phyloP scores from a whole-genome alignment of 2,113 vertebrate species.

The Muntiacus reevesi region DNA sequence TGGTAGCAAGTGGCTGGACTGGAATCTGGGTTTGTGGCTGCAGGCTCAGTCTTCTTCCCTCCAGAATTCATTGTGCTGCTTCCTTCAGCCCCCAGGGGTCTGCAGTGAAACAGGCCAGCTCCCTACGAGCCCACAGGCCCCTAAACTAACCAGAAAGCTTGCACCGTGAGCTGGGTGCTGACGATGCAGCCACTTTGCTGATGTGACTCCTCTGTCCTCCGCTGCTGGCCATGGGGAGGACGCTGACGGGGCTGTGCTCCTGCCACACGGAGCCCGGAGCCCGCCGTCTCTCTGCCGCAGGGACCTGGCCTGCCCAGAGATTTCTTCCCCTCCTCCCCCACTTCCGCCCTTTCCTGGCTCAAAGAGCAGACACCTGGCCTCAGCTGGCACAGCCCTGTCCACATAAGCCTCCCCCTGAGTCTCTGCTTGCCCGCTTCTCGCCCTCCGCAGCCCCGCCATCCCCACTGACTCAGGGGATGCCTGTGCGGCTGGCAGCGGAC shows the following conservation, averaged over 20 bases:
- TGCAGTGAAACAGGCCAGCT: not conserved
- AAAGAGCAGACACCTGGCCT: not conserved
- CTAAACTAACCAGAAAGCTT: not conserved
- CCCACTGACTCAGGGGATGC: not conserved
- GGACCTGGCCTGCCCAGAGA: not conserved
- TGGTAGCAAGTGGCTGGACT: no score
- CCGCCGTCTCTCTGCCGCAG: rapidly evolving
- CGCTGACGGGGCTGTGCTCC: rapidly evolving
- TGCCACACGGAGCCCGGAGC: not conserved
- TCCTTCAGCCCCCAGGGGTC: not conserved
- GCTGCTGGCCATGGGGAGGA: rapidly evolving
- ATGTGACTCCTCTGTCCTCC: not conserved
- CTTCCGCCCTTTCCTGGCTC: not conserved
- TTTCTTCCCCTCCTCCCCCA: not conserved
- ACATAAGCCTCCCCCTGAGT: not conserved
- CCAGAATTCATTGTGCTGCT: rapidly evolving
- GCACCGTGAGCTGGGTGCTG: not conserved
- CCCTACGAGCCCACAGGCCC: not conserved
- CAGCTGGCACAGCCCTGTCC: not conserved
- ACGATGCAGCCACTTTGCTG: rapidly evolving
- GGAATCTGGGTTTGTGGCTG: not conserved
- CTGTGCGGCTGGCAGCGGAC: rapidly evolving
- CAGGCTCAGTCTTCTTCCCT: not conserved
- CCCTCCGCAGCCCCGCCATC: rapidly evolving
- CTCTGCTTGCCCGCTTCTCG: not conserved